Conservation (phyloP, 2,797 vertebrate genomes). For the Mormyrus hasselquistii region DNA sequence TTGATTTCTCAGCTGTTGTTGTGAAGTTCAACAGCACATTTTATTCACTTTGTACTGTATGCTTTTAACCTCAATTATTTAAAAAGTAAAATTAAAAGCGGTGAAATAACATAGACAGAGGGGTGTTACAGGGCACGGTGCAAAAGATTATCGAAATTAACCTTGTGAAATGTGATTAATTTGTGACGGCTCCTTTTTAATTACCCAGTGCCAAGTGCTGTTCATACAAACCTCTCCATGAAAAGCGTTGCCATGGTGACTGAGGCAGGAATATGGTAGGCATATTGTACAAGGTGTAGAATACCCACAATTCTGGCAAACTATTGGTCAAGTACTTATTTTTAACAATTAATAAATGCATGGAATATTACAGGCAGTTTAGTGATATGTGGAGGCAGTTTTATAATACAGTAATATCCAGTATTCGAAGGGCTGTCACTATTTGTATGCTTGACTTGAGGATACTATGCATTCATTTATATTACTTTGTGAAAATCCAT, state of each 20-base stretch:
- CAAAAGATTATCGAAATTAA: slow-evolving; percentile 5
- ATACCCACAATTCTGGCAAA: not conserved
- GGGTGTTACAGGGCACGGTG: not conserved
- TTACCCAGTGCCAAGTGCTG: slow-evolving; percentile 1
- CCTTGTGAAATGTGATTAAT: slow-evolving; percentile 18
- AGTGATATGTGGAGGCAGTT: not conserved
- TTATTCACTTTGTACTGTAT: not conserved
- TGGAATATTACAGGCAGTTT: not conserved
- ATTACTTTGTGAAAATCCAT: not conserved
- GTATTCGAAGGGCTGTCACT: not conserved
- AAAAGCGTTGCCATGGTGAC: slow-evolving; percentile 18
- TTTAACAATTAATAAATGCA: slow-evolving; percentile 2
- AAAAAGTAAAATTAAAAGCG: not conserved
- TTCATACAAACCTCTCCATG: not conserved
- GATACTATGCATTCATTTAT: not conserved
- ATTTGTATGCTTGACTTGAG: not conserved
- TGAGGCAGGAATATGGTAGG: not conserved
- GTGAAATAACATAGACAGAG: not conserved
- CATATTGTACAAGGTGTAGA: not conserved
- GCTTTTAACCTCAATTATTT: not conserved
- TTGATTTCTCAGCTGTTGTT: not conserved
- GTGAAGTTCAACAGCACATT: not conserved
- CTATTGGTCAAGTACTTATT: not conserved
- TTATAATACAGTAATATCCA: not conserved
- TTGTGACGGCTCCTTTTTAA: slow-evolving; percentile 5